Base-by-base conservation (phyloP, 1,140 invertebrate genomes). In the Brachionus angularis region DNA sequence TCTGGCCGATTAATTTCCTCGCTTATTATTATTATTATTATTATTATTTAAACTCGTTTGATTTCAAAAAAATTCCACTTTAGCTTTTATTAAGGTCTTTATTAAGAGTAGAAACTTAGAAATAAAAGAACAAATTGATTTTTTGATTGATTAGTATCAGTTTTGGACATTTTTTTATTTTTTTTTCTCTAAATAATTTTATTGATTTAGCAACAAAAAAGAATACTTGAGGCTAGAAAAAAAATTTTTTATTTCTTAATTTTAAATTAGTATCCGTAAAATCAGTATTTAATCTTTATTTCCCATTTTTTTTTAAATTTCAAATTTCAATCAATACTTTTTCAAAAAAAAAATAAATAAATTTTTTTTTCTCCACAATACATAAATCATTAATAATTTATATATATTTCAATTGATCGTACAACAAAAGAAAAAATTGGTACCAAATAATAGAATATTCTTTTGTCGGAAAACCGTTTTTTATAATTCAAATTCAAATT, bases 191-290 rank as follows among this genome's bases (percentile, higher is more conserved):
- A 14, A 58, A 39, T 58, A 58, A n/a, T 58, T 16, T 39, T 58
- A 52, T 52, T 52, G 23, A 52, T 58, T 58, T 58, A 58, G n/a
- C 29, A 53, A 31, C 25, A 53, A 58, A 23, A 58, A 58, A 36
- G 34, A 23, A 34, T 58, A 39, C 53, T 58, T 58, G 53, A 58
- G 53, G 53, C 53, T 39, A 42, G 16, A 7, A 42, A 3, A 14
- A n/a, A 42, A 58, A n/a, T n/a, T n/a, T n/a, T 39, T 39, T 39
- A 39, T 39, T 39, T 58, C 10, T 39, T 39, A 21, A 21, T 58
- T 39, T 58, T 39, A n/a, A n/a, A n/a, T 23, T 29, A 36, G 53
- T 58, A 58, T 58, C 53, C 53, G 53, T 58, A 39, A 58, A 58
- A 58, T 33, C 36, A 58, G 36, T 18, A 39, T 39, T 39, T 58